Base-by-base conservation (phyloP, 2,888 invertebrate genomes). In the Ochlodes sylvanus region DNA sequence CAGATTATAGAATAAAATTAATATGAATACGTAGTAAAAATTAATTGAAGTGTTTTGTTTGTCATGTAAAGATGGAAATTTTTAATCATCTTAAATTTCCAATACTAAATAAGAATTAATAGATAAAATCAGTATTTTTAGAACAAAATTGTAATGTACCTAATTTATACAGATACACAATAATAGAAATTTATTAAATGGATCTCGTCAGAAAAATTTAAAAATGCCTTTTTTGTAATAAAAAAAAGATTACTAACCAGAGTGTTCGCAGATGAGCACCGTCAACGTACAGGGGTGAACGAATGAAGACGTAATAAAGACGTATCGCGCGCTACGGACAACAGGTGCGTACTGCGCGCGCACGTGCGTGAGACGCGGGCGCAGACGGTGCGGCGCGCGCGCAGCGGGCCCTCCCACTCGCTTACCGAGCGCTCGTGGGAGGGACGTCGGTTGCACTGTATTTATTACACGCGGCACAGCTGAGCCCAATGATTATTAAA, bases 321-420 rank as follows among this genome's bases (percentile, higher is more conserved):
- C 12, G 50, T 41, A 50, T 12, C 27, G 38, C 47, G 54, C 42
- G 44, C 44, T 27, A 54, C 15, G 15, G 42, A 57, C 62, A 68
- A 50, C 50, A 50, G 50, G 50, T 50, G 50, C 12, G 50, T 50
- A 50, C 50, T 50, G 50, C 44, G 15, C 3, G 1, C 38, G 12
- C 10, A 10, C 12, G 38, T 63, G 63, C 68, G 68, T 70, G 54
- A 69, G 64, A n/a, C 27, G 27, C 27, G 54, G 68, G 75, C 71
- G 71, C 58, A 54, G 58, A 60, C 66, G 58, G 10, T 17, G 58
- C 58, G 66, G 70, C 74, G 72, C 74, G 72, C 71, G 65, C 50
- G 10, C 38, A 1, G 38, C 3, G 19, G 19, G 50, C 19, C 72
- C 69, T 70, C 64, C 71, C 69, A 63, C 61, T 50, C 67, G 66